Evolutionary conservation across 2,797 vertebrate genomes (phyloP).

Genomic region (Scolopax bukidnonensis): DNA sequence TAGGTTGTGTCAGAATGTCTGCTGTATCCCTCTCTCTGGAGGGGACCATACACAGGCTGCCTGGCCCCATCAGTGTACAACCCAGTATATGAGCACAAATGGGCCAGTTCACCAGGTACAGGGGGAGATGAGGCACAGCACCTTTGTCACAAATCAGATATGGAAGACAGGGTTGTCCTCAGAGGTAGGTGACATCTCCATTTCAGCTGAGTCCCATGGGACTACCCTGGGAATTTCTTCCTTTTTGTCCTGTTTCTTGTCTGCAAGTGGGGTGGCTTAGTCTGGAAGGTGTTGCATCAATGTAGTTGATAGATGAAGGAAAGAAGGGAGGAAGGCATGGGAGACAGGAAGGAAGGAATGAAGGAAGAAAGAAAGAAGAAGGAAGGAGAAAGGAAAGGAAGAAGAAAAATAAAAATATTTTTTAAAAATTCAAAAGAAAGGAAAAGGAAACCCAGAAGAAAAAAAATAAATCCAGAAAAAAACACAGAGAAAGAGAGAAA

Average conservation of each 20-base stretch:
- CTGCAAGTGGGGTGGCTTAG: not conserved
- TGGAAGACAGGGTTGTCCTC: not conserved
- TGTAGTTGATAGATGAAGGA: not conserved
- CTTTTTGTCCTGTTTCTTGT: not conserved
- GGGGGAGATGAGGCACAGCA: not conserved
- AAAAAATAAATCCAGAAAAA: accelerated
- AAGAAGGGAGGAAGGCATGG: not conserved
- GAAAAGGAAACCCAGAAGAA: accelerated
- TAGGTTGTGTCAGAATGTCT: not conserved
- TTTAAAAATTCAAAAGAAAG: too few relatives aligned
- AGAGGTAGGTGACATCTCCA: not conserved
- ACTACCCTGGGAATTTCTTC: not conserved
- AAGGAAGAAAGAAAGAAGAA: not conserved
- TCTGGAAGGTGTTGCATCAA: not conserved
- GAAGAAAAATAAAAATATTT: accelerated
- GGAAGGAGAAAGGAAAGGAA: accelerated
- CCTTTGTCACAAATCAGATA: not conserved
- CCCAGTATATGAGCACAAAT: not conserved
- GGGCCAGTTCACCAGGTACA: not conserved
- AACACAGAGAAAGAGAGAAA: accelerated
- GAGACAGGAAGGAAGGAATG: not conserved
- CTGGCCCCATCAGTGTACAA: too few relatives aligned
- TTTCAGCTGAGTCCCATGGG: not conserved
- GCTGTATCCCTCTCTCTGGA: not conserved
- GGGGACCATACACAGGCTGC: accelerated